Evolutionary conservation across 2,797 vertebrate species (phyloP).

Genomic region (Falco peregrinus): DNA sequence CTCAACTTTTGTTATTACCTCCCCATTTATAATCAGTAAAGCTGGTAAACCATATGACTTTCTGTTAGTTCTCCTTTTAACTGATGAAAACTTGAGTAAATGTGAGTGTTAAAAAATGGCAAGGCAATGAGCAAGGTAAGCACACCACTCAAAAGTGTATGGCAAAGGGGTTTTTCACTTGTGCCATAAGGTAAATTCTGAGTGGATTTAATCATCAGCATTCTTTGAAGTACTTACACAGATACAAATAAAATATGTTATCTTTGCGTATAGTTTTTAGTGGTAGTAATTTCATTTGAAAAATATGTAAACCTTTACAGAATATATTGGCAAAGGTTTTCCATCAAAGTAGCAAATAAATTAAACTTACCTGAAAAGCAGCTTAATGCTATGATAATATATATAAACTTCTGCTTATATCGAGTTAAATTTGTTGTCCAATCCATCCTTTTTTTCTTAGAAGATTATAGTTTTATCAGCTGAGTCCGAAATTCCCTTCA

Average conservation of each 20-base stretch:
- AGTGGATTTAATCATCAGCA: background rate
- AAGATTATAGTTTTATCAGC: background rate
- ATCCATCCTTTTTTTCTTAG: constrained; percentile 13
- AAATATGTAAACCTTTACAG: background rate
- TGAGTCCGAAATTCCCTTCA: background rate
- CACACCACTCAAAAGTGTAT: background rate
- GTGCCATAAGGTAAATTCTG: background rate
- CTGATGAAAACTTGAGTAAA: background rate
- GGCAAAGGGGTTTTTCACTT: background rate
- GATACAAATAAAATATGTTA: background rate
- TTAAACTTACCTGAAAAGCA: constrained; percentile 24
- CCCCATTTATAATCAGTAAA: background rate
- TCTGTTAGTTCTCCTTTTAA: background rate
- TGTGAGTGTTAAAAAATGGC: background rate
- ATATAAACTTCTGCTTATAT: background rate
- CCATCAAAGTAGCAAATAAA: background rate
- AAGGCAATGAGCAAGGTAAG: background rate
- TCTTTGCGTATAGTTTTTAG: background rate
- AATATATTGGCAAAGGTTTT: background rate
- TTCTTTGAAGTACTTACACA: background rate
- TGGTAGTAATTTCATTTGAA: background rate
- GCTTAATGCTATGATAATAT: background rate
- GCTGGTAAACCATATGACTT: background rate
- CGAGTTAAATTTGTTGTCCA: constrained; percentile 28
- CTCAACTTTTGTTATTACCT: background rate